Conservation (phyloP, 2,113 vertebrate genomes). For the Colius striatus region DNA sequence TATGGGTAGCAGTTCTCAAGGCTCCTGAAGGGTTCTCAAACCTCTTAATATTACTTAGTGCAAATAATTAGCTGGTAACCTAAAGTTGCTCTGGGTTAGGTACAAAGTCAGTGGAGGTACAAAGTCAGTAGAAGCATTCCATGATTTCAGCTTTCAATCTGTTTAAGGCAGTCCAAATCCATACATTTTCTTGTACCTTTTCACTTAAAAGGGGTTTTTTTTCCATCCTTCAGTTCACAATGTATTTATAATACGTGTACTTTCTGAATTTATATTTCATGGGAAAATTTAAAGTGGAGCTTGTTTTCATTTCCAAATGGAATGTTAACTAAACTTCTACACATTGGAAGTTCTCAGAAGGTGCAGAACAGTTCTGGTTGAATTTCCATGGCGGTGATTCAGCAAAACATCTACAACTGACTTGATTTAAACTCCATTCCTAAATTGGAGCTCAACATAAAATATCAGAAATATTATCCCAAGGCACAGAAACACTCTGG, state of each 20-base stretch:
- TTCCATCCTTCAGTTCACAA: neutral
- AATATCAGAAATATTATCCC: slow-evolving; percentile 2
- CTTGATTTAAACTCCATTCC: neutral
- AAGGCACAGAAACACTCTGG: neutral
- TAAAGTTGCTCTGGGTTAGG: neutral
- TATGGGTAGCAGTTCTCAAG: neutral
- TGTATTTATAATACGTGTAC: neutral
- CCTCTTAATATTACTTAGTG: neutral
- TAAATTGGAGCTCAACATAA: neutral
- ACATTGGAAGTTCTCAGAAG: no score
- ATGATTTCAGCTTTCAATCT: neutral
- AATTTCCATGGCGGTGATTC: neutral
- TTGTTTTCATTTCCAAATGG: neutral
- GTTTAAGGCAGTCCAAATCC: neutral
- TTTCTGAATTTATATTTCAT: neutral
- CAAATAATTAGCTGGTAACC: neutral
- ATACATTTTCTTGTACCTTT: neutral
- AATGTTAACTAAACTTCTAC: neutral
- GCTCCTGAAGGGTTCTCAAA: neutral
- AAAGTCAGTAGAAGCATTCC: neutral
- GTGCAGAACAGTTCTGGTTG: neutral
- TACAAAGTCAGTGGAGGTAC: neutral
- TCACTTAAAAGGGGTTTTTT: neutral
- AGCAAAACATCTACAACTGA: neutral
- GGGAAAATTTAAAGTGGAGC: neutral